Base-by-base conservation (phyloP, 1,140 invertebrate genomes). In the Stegodyphus dumicola region DNA sequence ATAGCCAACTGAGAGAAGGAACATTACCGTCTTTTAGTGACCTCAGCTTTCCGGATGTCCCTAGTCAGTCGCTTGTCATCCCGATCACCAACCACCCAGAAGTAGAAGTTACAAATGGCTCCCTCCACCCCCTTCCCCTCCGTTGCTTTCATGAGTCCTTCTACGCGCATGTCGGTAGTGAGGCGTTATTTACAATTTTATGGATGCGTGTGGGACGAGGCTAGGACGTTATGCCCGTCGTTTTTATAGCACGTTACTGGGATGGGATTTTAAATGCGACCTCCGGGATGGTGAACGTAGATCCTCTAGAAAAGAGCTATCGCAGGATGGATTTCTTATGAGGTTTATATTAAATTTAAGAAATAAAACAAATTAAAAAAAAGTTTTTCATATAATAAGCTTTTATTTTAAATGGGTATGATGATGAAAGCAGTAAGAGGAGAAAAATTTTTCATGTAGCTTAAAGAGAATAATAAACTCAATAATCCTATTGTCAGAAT, bases 71-170 rank as follows among this genome's bases (percentile, higher is more conserved):
- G 54, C 33, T 73, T 81, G 78, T 81, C 70, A 81, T 51, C 70
- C 64, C 18, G 69, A 73, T 73, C 18, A 6, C 33, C 15, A 81
- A 11, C 78, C 78, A 81, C 78, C 78, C 78, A 81, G 78, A 81
- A 81, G 69, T 3, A 17, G 66, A 78, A 76, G 74, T 81, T 71
- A 69, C 69, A 70, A n/a, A 54, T 15, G 18, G 15, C 64, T 49
- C 53, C 77, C 49, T 9, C 33, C 56, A 11, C 11, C 65, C 65
- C 17, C 7, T 67, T 17, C n/a, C n/a, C 6, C n/a, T 67, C n/a
- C 65, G 7, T 17, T 15, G n/a, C 17, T 17, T 67, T 67, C 17
- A 17, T 17, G 11, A 17, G 65, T 9, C 65, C 11, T 67, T 18
- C 17, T 67, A 7, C 17, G 17, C 17, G 15, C 17, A n/a, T 67